Base-by-base conservation (phyloP, 2,113 vertebrate genomes). In the Eupsittula cactorum region DNA sequence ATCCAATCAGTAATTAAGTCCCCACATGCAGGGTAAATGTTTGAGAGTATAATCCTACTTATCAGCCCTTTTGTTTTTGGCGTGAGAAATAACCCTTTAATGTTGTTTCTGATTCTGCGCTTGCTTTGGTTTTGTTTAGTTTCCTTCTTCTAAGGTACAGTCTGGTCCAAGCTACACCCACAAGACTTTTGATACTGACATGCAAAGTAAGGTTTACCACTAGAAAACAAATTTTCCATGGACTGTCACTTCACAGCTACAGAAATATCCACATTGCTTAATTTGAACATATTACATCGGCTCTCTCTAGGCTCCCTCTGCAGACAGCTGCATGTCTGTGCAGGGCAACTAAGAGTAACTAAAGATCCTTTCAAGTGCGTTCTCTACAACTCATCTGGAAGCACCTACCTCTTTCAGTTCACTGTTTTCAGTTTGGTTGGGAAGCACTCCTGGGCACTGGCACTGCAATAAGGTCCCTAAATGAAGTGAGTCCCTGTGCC, bases 211-310 rank as follows among this genome's bases (percentile, higher is more conserved):
- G 10, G 37, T 57, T 78, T 42, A 46, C 46, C n/a, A 81, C 52
- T 67, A 92, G 89, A 92, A 96, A 96, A 88, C 0, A 68, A 5
- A 7, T 86, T 69, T 87, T 81, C 86, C 85, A 25, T 2, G 35
- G 83, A 46, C 6, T 79, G 92, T 14, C 44, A 57, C 50, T 87
- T 39, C 46, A 44, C 71, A 83, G 78, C 50, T 44, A 53, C 78
- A 75, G 44, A 78, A 86, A 17, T 18, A 86, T 1, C 67, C 59
- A 35, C 46, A 14, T 1, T 53, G 19, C 33, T 81, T 24, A 33
- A 88, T 53, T 19, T 23, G 16, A 47, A 63, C 0, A 1, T 14
- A 6, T 3, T 71, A 29, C 16, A 4, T 0, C 57, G 35, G 4
- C 14, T 62, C 9, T 84, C 73, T 59, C 24, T 7, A 28, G 31